These are phyloP conservation scores for Oreocharis arfaki DNA, from an alignment of 2,113 vertebrate species.

Conservation along the genomic window DNA sequence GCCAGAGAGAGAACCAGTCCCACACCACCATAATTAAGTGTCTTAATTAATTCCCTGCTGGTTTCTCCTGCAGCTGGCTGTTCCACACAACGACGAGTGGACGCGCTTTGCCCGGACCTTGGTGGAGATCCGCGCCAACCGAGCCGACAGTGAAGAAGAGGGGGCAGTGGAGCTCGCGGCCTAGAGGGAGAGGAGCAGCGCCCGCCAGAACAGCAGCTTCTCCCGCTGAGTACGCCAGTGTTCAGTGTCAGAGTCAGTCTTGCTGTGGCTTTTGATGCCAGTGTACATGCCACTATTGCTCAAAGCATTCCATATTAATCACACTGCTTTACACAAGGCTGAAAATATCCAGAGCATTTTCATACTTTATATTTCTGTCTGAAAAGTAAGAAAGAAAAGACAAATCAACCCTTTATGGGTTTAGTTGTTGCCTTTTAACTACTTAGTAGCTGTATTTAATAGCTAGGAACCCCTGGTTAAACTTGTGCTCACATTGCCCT, in stretches of 20 bases:
- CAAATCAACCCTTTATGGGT: slow-evolving; percentile 60
- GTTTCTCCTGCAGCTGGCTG: slow-evolving; percentile 79
- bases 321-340: slow-evolving; percentile 28
- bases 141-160: slow-evolving; percentile 91
- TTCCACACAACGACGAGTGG: slow-evolving; percentile 92
- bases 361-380: slow-evolving; percentile 69
- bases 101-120: slow-evolving; percentile 88
- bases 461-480: slow-evolving; percentile 75
- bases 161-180: slow-evolving; percentile 83
- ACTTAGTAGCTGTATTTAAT: slow-evolving; percentile 78
- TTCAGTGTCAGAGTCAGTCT: slow-evolving; percentile 26
- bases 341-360: slow-evolving; percentile 59
- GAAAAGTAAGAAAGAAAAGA: slow-evolving; percentile 46
- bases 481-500: slow-evolving; percentile 73
- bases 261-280: slow-evolving; percentile 49
- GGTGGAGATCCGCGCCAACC: slow-evolving; percentile 93
- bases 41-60: neutral
- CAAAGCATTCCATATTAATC: slow-evolving; percentile 20
- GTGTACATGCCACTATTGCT: slow-evolving; percentile 43
- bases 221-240: neutral
- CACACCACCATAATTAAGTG: accelerated
- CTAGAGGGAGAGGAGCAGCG: slow-evolving; percentile 18
- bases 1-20: neutral
- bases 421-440: slow-evolving; percentile 77
- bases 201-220: neutral